A percentile compares a stretch with the other conserved stretches of the same genome.
phyloP scores from a whole-genome alignment of 2,113 vertebrate species.

The Myiozetetes cayanensis region DNA sequence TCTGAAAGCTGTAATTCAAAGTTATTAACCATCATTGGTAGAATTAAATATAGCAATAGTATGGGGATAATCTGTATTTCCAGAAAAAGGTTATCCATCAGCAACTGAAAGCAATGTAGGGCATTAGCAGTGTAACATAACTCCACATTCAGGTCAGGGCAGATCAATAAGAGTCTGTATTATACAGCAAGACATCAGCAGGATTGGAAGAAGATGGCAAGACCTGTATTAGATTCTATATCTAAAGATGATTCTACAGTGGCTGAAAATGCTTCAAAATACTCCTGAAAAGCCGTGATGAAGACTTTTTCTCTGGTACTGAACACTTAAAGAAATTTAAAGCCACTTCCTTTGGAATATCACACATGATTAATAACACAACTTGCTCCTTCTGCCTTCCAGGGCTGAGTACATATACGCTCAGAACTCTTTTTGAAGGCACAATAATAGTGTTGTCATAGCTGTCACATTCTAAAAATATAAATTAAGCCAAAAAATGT shows the following conservation, averaged over 20 bases:
- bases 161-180: not conserved
- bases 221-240: not conserved
- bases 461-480: not conserved
- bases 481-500: not conserved
- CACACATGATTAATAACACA: not conserved
- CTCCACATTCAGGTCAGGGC: not conserved
- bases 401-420: not conserved
- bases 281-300: rapidly evolving
- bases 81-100: not conserved
- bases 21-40: not conserved
- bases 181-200: not conserved
- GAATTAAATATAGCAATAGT: not conserved
- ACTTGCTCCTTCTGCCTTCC: not conserved
- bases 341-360: not conserved
- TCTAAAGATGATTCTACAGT: not conserved
- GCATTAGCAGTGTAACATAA: not conserved
- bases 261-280: not conserved
- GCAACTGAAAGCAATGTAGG: not conserved
- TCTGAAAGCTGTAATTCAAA: not conserved
- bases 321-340: not conserved
- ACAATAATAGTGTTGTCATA: not conserved
- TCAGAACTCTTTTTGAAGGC: not conserved
- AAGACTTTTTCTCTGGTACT: not conserved
- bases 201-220: not conserved
- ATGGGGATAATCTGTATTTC: not conserved